phyloP scores from a whole-genome alignment of 92 coral and sea anemone species.

The Meandrina meandrites region DNA sequence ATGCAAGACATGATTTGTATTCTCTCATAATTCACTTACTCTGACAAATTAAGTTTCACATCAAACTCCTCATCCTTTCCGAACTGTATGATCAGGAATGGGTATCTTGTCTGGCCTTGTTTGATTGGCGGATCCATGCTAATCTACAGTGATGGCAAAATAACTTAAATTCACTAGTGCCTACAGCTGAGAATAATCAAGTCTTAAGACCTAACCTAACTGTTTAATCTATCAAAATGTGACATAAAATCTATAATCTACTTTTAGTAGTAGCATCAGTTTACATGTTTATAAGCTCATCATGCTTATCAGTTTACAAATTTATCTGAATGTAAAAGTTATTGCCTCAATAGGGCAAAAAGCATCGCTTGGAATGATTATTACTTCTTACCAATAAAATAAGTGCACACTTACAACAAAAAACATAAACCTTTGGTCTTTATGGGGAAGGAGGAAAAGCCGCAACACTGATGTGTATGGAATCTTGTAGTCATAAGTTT shows the following conservation, averaged over 20 bases:
- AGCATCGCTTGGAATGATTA: too few relatives aligned
- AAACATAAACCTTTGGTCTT: slow-evolving; percentile 96
- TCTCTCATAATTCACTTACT: slow-evolving; percentile 62
- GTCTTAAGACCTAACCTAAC: too few relatives aligned
- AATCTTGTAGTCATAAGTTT: slow-evolving; percentile 99
- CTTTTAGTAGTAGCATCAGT: not conserved
- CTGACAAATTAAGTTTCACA: slow-evolving; percentile 89
- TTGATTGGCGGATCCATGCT: slow-evolving; percentile 99
- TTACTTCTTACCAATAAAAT: too few relatives aligned
- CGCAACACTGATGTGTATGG: slow-evolving; percentile 98
- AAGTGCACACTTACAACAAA: slow-evolving; percentile 99
- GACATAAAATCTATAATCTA: too few relatives aligned
- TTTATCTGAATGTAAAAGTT: too few relatives aligned
- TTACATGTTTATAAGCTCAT: too few relatives aligned
- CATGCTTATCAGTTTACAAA: too few relatives aligned
- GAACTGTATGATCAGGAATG: slow-evolving; percentile 95
- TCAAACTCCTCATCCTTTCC: slow-evolving; percentile 96
- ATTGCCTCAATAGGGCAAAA: too few relatives aligned
- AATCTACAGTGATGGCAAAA: slow-evolving; percentile 49
- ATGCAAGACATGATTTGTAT: not conserved
- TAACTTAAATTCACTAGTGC: not conserved
- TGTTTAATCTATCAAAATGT: too few relatives aligned
- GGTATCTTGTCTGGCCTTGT: slow-evolving; percentile 99
- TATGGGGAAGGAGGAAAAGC: slow-evolving; percentile 90
- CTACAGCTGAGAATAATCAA: too few relatives aligned